A percentile compares a stretch with the other conserved stretches of the same genome.
These are phyloP conservation scores for Cyphomyrus discorhynchus DNA, from an alignment of 2,113 vertebrate genomes.

Conservation along the genomic window DNA sequence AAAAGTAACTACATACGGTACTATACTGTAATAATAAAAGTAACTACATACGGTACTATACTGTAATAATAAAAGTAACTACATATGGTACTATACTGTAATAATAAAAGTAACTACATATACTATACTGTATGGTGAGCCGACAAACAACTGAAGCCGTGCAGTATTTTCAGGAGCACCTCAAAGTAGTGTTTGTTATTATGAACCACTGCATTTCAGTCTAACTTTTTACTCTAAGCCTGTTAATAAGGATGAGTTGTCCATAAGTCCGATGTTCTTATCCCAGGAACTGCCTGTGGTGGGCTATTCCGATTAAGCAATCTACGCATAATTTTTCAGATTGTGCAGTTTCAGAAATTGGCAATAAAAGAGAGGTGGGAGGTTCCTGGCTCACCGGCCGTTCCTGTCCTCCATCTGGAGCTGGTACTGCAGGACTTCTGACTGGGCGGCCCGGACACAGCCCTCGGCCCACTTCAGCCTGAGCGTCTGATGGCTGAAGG, in stretches of 20 bases:
- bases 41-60: neutral
- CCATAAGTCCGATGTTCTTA: neutral
- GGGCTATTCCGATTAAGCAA: neutral
- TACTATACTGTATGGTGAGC: neutral
- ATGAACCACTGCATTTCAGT: neutral
- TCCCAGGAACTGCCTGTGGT: neutral
- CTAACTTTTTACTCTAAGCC: neutral
- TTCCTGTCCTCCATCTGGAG: constrained; percentile 91
- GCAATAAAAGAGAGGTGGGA: neutral
- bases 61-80: neutral
- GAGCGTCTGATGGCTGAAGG: constrained; percentile 91
- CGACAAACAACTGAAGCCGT: neutral
- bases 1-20: neutral
- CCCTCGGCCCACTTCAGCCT: constrained; percentile 97
- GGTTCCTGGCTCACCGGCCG: constrained; percentile 65
- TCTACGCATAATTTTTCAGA: neutral
- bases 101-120: neutral
- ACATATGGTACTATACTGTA: neutral
- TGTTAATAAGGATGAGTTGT: neutral
- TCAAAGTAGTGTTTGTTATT: neutral
- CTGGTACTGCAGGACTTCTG: constrained; percentile 86
- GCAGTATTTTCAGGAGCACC: neutral
- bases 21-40: too few relatives aligned
- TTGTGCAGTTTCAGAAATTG: neutral
- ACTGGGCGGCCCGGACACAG: constrained; percentile 63